These are phyloP conservation scores for Macrobrachium rosenbergii DNA, from an alignment of 1,140 invertebrate species.

Conservation along the genomic window DNA sequence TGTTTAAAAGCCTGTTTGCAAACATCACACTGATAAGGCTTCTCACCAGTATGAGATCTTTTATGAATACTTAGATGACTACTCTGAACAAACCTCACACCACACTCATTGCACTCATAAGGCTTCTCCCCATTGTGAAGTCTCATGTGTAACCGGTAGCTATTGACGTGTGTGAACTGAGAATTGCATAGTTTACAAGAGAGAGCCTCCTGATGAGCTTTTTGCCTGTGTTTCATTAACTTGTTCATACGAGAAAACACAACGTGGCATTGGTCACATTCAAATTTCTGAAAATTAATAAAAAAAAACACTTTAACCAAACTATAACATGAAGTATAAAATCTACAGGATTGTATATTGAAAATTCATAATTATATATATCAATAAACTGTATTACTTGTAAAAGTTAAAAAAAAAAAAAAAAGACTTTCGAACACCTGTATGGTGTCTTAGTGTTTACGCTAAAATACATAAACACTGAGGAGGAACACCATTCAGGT, in stretches of 20 bases:
- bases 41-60: constrained; percentile 74
- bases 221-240: constrained; percentile 47
- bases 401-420: too few species aligned
- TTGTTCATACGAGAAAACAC: constrained; percentile 58
- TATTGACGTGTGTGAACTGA: constrained; percentile 53
- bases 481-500: too few species aligned
- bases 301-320: neutral
- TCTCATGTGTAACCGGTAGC: constrained; percentile 59
- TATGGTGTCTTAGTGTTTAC: too few species aligned
- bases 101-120: constrained; percentile 66
- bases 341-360: too few species aligned
- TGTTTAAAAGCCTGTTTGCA: constrained; percentile 69
- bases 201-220: constrained; percentile 50
- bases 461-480: too few species aligned
- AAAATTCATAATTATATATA: too few species aligned
- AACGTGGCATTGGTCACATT: constrained; percentile 62
- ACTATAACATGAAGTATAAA: neutral
- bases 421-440: too few species aligned
- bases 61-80: constrained; percentile 66
- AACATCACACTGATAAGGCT: constrained; percentile 76
- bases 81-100: constrained; percentile 67
- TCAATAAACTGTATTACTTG: too few species aligned
- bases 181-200: constrained; percentile 59
- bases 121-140: constrained; percentile 66
- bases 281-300: constrained; percentile 5